Evolutionary conservation across 2,888 invertebrate genomes (phyloP).

Genomic region (Tachystola acroxantha): DNA sequence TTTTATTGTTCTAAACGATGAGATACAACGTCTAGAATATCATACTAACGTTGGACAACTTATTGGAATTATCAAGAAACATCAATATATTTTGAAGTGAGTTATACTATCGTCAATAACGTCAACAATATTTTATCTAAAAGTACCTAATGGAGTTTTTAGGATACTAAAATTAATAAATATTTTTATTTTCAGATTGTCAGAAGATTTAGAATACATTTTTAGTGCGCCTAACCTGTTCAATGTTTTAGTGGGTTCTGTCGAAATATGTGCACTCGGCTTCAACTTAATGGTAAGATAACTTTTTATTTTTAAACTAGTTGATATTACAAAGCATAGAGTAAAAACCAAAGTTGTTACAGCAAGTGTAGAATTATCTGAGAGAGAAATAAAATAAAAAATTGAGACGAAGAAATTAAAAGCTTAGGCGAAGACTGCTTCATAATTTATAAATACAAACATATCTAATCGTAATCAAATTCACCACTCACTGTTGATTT

Average conservation of each 20-base stretch:
- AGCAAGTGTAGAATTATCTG: too few species aligned
- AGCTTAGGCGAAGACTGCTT: too few species aligned
- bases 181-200: conserved; percentile 46
- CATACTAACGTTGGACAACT: conserved; percentile 22
- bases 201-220: conserved; percentile 56
- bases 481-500: too few species aligned
- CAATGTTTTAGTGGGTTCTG: conserved; percentile 54
- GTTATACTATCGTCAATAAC: conserved; percentile 8
- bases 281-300: conserved; percentile 60
- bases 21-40: conserved; percentile 32
- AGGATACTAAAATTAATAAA: neutral
- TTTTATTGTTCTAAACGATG: conserved; percentile 41
- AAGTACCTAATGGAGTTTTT: neutral
- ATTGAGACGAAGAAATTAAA: too few species aligned
- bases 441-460: too few species aligned
- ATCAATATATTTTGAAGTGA: conserved; percentile 57
- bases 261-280: conserved; percentile 61
- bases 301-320: neutral
- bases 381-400: too few species aligned
- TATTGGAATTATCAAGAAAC: conserved; percentile 39
- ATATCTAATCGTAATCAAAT: too few species aligned
- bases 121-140: neutral
- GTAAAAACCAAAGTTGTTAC: too few species aligned
- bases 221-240: conserved; percentile 55
- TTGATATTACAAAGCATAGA: too few species aligned